Evolutionary conservation across 1,140 invertebrate genomes (phyloP), one percentile per base, ranked within the genome.

Genomic region (Zaprionus nigranus): DNA sequence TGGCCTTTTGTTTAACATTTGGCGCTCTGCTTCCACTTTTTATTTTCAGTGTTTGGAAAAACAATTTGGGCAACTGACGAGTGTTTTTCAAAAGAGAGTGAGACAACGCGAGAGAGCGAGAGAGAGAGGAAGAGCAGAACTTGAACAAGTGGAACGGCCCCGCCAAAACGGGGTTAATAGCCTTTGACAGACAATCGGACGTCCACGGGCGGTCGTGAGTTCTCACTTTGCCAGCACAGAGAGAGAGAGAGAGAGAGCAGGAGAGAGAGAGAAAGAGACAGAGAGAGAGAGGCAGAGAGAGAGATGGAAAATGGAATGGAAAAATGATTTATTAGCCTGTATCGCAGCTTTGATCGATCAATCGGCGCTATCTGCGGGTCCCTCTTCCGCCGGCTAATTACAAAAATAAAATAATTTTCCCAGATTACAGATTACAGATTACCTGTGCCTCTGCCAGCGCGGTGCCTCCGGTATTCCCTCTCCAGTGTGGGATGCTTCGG

Each of bases 281-380:
- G 34, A n/a, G 51, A 64, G 54, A 26, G 7, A 12, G 22, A 60
- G 28, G n/a, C 22, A 30, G n/a, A 46, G 64, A n/a, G 58, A 56
- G 28, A 30, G 30, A 9, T 30, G 62, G 61, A 20, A 56, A 76
- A 78, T 75, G 70, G 77, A 79, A 88, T 81, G 71, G 72, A 77
- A 81, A 90, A 82, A 88, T 90, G 85, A 88, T 88, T 90, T 83
- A 90, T 88, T 84, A 81, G 85, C 59, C 79, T 61, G 22, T 60
- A 62, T 67, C 76, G 54, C 46, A 28, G 81, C 66, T 90, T 88
- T 88, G 85, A 88, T 88, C 85, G 85, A 88, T 88, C 85, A 88
- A 88, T 88, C 85, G 85, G 85, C 85, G 85, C 75, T 71, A 79
- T 63, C 68, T 81, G 61, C 53, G 65, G 62, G 68, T 67, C 74